phyloP scores from a whole-genome alignment of 2,797 vertebrate species.

The Squalus acanthias region DNA sequence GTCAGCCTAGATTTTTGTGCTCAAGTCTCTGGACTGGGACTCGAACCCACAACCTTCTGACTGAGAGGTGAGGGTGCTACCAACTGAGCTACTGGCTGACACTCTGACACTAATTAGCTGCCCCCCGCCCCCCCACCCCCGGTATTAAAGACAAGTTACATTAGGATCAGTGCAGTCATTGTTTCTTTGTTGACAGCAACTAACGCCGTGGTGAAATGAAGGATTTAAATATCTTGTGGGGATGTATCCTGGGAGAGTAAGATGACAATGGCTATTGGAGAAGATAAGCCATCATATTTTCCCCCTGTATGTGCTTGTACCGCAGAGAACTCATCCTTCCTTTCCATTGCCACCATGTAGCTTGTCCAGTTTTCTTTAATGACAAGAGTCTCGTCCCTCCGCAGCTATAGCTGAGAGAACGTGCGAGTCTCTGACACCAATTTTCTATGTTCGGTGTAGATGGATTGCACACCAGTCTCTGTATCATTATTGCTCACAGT shows the following conservation, averaged over 20 bases:
- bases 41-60: too few species aligned
- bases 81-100: too few species aligned
- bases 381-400: background rate
- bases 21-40: too few species aligned
- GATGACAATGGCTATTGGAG: background rate
- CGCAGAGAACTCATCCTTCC: background rate
- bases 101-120: too few species aligned
- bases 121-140: too few species aligned
- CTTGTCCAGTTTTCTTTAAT: background rate
- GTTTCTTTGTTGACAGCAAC: background rate
- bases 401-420: background rate
- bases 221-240: background rate
- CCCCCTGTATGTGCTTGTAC: background rate
- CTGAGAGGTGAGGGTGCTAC: too few species aligned
- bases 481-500: background rate
- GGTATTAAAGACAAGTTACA: background rate
- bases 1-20: too few species aligned
- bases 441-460: background rate
- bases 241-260: background rate
- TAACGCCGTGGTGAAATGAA: background rate
- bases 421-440: background rate
- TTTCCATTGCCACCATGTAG: background rate
- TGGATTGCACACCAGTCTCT: background rate
- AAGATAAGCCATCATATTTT: background rate
- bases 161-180: background rate